Percentiles rank a stretch among this genome's conserved stretches.
Conservation (phyloP, 1,140 invertebrate genomes). For the Zaprionus ghesquierei region DNA sequence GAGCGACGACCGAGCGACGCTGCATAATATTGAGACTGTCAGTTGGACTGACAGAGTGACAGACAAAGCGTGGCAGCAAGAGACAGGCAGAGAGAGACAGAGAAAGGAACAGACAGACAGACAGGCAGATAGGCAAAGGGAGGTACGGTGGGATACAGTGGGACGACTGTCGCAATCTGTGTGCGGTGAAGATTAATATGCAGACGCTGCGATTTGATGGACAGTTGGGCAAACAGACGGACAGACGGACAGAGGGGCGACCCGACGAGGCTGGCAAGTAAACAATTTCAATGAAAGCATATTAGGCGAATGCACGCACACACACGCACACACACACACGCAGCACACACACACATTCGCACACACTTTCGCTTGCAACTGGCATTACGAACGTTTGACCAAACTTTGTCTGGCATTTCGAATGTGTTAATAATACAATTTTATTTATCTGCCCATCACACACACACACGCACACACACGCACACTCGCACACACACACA, state of each 20-base stretch:
- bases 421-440: constrained; percentile 81
- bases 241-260: background rate
- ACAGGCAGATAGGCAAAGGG: background rate
- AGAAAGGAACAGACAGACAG: background rate
- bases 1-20: constrained; percentile 9
- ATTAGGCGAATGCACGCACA: constrained; percentile 29
- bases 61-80: background rate
- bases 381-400: constrained; percentile 71
- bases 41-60: constrained; percentile 19
- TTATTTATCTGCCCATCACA: constrained; percentile 49
- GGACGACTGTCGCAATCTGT: constrained; percentile 34
- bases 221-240: constrained; percentile 32
- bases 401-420: constrained; percentile 63
- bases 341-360: background rate
- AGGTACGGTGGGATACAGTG: background rate
- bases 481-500: background rate
- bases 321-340: constrained; percentile 10
- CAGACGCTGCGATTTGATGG: constrained; percentile 54
- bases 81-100: background rate
- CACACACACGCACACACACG: background rate
- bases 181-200: constrained; percentile 58
- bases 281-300: constrained; percentile 66
- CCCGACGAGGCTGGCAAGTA: constrained; percentile 45
- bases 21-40: constrained; percentile 60
- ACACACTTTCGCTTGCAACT: constrained; percentile 15